Evolutionary conservation across 2,113 vertebrate species (phyloP), one percentile per base, ranked within the genome.

Genomic region (Amphilophus citrinellus): DNA sequence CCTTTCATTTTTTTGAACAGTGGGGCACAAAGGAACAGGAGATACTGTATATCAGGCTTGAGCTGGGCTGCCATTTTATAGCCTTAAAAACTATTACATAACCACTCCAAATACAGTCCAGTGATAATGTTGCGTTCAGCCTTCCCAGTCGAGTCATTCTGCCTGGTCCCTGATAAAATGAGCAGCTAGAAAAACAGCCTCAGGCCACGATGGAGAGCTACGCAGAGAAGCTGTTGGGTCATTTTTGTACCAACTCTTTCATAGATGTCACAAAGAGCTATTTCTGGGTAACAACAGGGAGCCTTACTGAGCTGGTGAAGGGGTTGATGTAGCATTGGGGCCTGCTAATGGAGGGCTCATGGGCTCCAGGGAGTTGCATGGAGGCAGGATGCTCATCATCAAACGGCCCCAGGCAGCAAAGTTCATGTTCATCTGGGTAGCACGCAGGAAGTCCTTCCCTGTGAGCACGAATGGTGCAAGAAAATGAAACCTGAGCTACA

Each of bases 341-440:
- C 13, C 85, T 0, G 89, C 24, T 57, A 92, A 53, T 3, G 93
- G 93, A 22, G 93, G 93, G 62, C 93, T 94, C 85, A 88, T 50
- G 81, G 90, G 84, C 35, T 93, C 93, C 84, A 91, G 89, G 27
- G 96, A 96, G 87, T 96, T 97, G 76, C 98, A 99, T 0, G 98
- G 97, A 42, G 98, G 98, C 37, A 99, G 96, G 68, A 99, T 94
- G 75, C 94, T 98, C 97, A 97, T 98, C 97, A 99, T 97, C 87
- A 99, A 79, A 73, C 98, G 97, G 3, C 98, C 97, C 98, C 98
- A 99, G 0, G 98, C 97, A 14, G 97, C 97, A 91, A 99, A 96
- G 89, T 96, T 98, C 92, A 99, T 98, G 90, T 99, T 99, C 98
- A 99, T 98, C 91, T 99, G 98, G 27, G 98, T 96, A 7, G 98